A percentile compares a stretch with the other conserved stretches of the same genome.
Evolutionary conservation across 2,797 vertebrate species (phyloP).

Genomic region (Melanotaenia parkinsoni): DNA sequence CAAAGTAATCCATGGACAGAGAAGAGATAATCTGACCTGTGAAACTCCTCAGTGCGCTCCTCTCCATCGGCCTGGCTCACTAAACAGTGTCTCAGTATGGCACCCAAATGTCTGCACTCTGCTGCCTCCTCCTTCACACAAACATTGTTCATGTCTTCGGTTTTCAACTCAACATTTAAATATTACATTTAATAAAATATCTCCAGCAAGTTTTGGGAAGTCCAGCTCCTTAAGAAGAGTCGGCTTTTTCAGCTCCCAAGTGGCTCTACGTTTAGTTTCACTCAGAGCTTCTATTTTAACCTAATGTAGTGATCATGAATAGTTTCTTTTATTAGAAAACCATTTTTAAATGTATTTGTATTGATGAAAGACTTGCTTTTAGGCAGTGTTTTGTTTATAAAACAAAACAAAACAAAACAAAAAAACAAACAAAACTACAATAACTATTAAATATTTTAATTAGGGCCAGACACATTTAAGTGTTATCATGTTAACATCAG

Average conservation of each 20-base stretch:
- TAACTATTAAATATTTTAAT: no score
- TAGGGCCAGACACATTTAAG: no score
- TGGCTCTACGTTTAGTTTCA: no score
- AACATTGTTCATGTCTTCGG: neutral
- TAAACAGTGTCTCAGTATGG: slow-evolving; percentile 91
- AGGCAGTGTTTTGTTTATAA: neutral
- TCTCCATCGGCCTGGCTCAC: slow-evolving; percentile 88
- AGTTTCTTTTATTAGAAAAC: neutral
- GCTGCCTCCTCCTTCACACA: slow-evolving; percentile 88
- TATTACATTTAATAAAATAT: neutral
- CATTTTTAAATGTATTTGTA: neutral
- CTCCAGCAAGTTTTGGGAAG: neutral
- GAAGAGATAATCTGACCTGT: slow-evolving; percentile 81
- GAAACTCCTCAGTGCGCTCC: slow-evolving; percentile 91
- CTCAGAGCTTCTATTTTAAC: neutral
- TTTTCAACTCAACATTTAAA: neutral
- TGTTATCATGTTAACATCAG: no score
- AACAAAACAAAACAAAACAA: no score
- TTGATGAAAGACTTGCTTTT: neutral
- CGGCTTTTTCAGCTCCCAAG: no score
- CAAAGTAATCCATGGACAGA: neutral
- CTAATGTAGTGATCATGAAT: neutral
- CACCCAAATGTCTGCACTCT: slow-evolving; percentile 88
- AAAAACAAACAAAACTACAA: no score
- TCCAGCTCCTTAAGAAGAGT: no score